phyloP scores from a whole-genome alignment of 2,113 vertebrate species.

The Cynocephalus volans region DNA sequence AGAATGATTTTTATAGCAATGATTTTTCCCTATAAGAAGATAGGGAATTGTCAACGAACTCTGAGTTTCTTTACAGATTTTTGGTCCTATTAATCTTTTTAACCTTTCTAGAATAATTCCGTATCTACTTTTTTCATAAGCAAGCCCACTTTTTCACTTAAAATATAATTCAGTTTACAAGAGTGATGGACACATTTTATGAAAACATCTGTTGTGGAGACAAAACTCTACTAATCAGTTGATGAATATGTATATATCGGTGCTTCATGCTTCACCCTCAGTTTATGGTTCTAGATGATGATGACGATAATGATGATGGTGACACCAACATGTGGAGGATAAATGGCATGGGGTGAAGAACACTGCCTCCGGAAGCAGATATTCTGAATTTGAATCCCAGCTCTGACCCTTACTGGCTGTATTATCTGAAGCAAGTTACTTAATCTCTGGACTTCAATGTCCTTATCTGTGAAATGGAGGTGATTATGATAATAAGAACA shows the following conservation, averaged over 20 bases:
- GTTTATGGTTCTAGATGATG: neutral
- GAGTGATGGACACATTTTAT: neutral
- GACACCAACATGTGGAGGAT: too few relatives aligned
- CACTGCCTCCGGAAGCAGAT: neutral
- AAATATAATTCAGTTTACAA: neutral
- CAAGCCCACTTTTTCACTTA: neutral
- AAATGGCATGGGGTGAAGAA: neutral
- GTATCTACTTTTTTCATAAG: neutral
- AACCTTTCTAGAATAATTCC: neutral
- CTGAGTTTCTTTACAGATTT: neutral
- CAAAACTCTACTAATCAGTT: neutral
- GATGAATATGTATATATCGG: neutral
- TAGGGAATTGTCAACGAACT: neutral
- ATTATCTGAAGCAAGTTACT: neutral
- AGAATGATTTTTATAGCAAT: neutral
- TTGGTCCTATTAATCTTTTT: neutral
- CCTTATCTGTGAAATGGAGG: neutral
- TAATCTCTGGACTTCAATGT: neutral
- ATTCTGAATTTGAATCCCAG: neutral
- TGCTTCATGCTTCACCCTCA: neutral
- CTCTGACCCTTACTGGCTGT: neutral
- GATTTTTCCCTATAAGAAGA: neutral
- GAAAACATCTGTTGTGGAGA: neutral
- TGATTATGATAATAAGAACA: neutral
- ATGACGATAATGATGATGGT: neutral